Percentiles rank a stretch among this genome's conserved stretches.
These are phyloP conservation scores for Ochropacha duplaris DNA, from an alignment of 2,888 invertebrate genomes.

Conservation along the genomic window DNA sequence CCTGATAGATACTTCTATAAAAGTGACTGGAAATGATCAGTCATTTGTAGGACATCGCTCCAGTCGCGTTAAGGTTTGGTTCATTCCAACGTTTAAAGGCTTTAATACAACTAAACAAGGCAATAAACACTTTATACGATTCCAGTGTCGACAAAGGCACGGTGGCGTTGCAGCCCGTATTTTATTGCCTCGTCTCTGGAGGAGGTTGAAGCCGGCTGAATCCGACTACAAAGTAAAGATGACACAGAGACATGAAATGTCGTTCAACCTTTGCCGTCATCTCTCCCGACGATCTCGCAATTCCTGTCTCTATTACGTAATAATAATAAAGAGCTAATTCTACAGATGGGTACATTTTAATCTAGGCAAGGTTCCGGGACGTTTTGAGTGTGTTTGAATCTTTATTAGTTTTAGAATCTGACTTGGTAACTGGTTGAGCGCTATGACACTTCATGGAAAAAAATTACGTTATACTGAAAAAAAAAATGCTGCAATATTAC, in stretches of 20 bases:
- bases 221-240: slow-evolving; percentile 19
- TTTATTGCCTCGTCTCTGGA: slow-evolving; percentile 24
- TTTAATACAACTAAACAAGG: slow-evolving; percentile 34
- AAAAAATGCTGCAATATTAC: too few relatives aligned
- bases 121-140: slow-evolving; percentile 37
- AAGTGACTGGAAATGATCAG: background rate
- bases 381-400: too few relatives aligned
- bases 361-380: background rate
- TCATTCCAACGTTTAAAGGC: slow-evolving; percentile 17
- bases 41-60: background rate
- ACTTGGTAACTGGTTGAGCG: too few relatives aligned
- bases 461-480: too few relatives aligned
- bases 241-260: slow-evolving; percentile 32
- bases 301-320: slow-evolving; percentile 20
- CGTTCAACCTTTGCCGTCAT: slow-evolving; percentile 32
- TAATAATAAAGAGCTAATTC: slow-evolving; percentile 14
- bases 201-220: slow-evolving; percentile 16
- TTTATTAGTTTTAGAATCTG: too few relatives aligned
- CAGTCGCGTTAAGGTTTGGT: background rate
- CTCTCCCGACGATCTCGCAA: background rate
- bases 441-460: background rate
- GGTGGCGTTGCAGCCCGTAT: slow-evolving; percentile 22
- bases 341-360: background rate
- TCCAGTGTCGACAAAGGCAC: slow-evolving; percentile 27
- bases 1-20: background rate